These are phyloP conservation scores for Tachysurus vachellii DNA, from an alignment of 2,113 vertebrate species.

Conservation along the genomic window DNA sequence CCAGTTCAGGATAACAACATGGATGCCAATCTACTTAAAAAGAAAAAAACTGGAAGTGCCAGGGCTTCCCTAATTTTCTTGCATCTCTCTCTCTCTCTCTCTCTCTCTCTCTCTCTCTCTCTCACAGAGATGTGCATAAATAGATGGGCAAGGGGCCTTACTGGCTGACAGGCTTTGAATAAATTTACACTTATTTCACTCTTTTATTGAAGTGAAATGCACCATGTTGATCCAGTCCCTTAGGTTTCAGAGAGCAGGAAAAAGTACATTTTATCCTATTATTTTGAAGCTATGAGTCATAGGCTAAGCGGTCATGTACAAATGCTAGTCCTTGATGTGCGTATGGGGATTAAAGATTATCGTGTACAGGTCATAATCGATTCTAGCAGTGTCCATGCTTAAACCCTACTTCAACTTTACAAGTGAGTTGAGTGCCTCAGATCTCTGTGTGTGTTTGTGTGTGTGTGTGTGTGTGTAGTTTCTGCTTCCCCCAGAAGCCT, in stretches of 20 bases:
- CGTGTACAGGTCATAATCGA: not conserved
- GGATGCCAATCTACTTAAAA: slow-evolving; percentile 33
- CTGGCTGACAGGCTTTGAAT: slow-evolving; percentile 50
- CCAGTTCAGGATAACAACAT: slow-evolving; percentile 50
- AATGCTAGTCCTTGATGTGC: slow-evolving; percentile 1
- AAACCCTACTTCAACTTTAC: not conserved
- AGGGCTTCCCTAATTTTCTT: slow-evolving; percentile 19
- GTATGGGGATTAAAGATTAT: not conserved
- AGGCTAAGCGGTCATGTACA: not conserved
- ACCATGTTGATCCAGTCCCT: slow-evolving; percentile 43
- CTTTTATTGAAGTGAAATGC: slow-evolving; percentile 46
- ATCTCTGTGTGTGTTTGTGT: not conserved
- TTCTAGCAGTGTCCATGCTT: not conserved
- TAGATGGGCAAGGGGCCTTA: slow-evolving; percentile 43
- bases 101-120: slow-evolving; percentile 26
- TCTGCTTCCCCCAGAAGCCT: slow-evolving; percentile 1
- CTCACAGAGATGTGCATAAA: slow-evolving; percentile 46
- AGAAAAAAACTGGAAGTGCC: slow-evolving; percentile 36
- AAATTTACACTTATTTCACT: slow-evolving; percentile 48
- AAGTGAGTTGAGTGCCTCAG: not conserved
- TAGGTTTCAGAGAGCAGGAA: slow-evolving; percentile 35
- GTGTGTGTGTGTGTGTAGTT: not conserved
- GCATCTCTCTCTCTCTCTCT: not conserved
- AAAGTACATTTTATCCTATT: slow-evolving; percentile 8
- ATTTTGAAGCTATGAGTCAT: slow-evolving; percentile 16